Conservation (phyloP, 2,797 vertebrate species). For the Poeciliopsis paucimaculata region DNA sequence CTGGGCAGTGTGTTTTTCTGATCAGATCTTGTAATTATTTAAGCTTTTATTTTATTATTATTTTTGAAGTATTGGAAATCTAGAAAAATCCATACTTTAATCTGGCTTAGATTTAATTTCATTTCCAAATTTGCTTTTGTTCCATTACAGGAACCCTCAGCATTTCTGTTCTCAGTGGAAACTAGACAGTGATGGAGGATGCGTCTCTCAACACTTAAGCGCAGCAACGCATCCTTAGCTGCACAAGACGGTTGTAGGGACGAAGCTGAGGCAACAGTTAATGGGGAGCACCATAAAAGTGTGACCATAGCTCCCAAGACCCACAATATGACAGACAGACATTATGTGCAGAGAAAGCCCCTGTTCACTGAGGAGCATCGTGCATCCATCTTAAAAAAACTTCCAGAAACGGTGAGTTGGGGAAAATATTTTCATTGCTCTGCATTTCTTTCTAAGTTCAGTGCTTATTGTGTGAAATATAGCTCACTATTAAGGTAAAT, state of each 20-base stretch:
- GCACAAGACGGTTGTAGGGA: constrained; percentile 4
- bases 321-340: constrained; percentile 62
- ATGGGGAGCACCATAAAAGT: constrained; percentile 29
- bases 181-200: constrained; percentile 43
- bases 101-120: constrained; percentile 14
- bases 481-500: neutral
- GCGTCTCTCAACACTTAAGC: constrained; percentile 30
- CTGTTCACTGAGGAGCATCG: constrained; percentile 49
- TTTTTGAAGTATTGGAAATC: too few relatives aligned
- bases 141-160: constrained; percentile 66
- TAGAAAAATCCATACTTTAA: neutral
- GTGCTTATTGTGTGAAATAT: neutral
- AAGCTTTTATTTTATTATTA: neutral
- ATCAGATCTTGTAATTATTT: neutral
- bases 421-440: too few relatives aligned
- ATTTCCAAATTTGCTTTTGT: constrained; percentile 20
- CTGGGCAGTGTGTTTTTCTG: neutral
- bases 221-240: neutral
- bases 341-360: constrained; percentile 63
- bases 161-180: constrained; percentile 49
- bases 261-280: neutral
- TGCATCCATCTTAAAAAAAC: constrained; percentile 70
- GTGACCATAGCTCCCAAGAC: constrained; percentile 66
- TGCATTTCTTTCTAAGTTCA: neutral
- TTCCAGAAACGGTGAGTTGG: constrained; percentile 56